Evolutionary conservation across 2,888 invertebrate species (phyloP), one percentile per base, ranked within the genome.

Genomic region (Tetranychus truncatus): DNA sequence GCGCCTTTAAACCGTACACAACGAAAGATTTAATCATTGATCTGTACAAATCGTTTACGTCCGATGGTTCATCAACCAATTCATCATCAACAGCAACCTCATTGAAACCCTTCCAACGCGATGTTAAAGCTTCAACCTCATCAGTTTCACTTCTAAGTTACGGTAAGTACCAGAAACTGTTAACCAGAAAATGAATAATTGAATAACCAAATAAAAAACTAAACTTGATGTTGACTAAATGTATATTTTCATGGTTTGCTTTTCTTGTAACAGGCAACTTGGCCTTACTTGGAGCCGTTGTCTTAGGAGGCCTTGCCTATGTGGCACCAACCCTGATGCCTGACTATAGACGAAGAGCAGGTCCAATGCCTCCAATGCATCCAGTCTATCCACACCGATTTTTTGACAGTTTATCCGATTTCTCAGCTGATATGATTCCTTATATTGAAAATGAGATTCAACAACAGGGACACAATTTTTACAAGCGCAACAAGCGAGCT

Each of bases 211-310:
- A n/a, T 66, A 66, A n/a, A 66, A 66, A 4, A 15, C 66, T 65
- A 18, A 18, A 65, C 11, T 18, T 65, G 65, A 65, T 18, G n/a
- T 5, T 18, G 66, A 65, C 18, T n/a, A n/a, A 65, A 65, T 18
- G 66, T 6, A 2, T n/a, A 3, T 65, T 65, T 34, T 34, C 5
- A 1, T 34, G 34, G 34, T 34, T 34, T 34, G 5, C 24, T 65
- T 65, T 65, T 18, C n/a, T 6, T n/a, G 66, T 5, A 65, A 65
- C 21, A 75, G 75, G 75, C 7, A 75, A 75, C 73, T 45, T 75
- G 55, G 75, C 75, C 6, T n/a, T 75, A 20, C 21, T 74, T 18
- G 74, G 75, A 3, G 71, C 71, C n/a, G 67, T 75, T 15, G 66
- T 75, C 1, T 55, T 75, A 15, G 73, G 73, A 21, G 73, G 73